Base-by-base conservation (phyloP, 2,797 vertebrate species). In the Lacerta bilineata region DNA sequence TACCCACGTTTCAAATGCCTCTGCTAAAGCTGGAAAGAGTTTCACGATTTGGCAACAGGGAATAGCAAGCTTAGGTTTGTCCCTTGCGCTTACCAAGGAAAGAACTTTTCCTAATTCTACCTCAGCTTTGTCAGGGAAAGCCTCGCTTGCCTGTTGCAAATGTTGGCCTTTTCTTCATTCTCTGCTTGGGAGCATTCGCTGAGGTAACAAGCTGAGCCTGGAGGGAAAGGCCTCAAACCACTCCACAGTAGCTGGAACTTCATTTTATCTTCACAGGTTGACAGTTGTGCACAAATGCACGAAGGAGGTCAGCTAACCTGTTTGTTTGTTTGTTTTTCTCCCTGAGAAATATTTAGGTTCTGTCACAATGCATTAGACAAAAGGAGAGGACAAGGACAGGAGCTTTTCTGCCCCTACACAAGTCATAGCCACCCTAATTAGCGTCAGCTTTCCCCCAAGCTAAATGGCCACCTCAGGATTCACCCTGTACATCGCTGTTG, bases 311-410 rank as follows among this genome's bases (percentile, higher is more conserved):
- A n/a, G 59, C 33, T 18, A 50, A 71, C 2, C 59, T 66, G 76
- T n/a, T 87, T 82, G 61, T 43, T 84, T 87, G 33, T 72, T 87
- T 74, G 25, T 87, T 76, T 87, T 55, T 3, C 78, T 81, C 43
- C 7, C 20, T 6, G 33, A 15, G 68, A 59, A 66, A 33, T 18
- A 29, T 61, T 72, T 64, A n/a, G 50, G 33, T 41, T 41, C 74
- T 36, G 88, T 85, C 83, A 85, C 8, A 61, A 72, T 13, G 15
- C 59, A 85, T 89, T 74, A 85, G 78, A 18, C 4, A 2, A 18
- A 69, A 29, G 55, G 33, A n/a, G 79, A 74, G 18, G 84, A 82
- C 9, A 25, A 36, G 59, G 41, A 41, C 83, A 80, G 66, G n/a
- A 25, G 77, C 4, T 3, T 29, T 61, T 29, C 50, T 15, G n/a